Evolutionary conservation across 2,113 vertebrate genomes (phyloP).

Genomic region (Dipodomys merriami): DNA sequence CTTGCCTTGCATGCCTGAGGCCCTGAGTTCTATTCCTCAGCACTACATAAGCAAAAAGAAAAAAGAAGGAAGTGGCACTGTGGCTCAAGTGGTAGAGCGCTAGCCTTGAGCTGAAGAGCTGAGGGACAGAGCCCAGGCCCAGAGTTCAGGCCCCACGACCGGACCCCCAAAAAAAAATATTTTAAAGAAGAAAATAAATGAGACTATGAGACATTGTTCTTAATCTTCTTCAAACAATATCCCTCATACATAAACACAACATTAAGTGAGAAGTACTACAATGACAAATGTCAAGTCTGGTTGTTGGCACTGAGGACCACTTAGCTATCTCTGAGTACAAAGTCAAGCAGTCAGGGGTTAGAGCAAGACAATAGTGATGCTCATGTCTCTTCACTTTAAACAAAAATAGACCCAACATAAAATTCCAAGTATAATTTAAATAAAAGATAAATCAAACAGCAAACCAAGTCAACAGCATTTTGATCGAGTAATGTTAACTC

Average conservation of each 20-base stretch:
- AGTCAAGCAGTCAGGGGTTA: not conserved
- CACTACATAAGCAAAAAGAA: no score
- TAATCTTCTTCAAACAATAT: constrained; percentile 34
- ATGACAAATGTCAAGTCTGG: constrained; percentile 23
- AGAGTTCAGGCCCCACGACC: no score
- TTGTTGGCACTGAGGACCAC: not conserved
- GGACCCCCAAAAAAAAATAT: no score
- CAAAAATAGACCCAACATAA: not conserved
- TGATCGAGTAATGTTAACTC: not conserved
- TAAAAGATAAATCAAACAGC: constrained; percentile 25
- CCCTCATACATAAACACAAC: not conserved
- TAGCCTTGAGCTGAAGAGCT: no score
- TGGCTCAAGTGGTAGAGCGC: no score
- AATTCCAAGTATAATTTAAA: constrained; percentile 45
- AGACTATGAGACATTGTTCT: not conserved
- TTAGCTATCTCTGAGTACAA: not conserved
- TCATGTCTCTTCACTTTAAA: not conserved
- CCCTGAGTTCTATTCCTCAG: no score
- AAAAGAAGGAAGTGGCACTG: no score
- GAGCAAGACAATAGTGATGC: constrained; percentile 17
- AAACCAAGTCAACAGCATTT: constrained; percentile 45
- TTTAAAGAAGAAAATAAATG: constrained; percentile 24
- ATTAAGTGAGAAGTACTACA: not conserved
- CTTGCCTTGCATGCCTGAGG: no score
- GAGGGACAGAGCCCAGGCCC: no score